Conservation (phyloP, 2,797 vertebrate species). For the Balearica regulorum region DNA sequence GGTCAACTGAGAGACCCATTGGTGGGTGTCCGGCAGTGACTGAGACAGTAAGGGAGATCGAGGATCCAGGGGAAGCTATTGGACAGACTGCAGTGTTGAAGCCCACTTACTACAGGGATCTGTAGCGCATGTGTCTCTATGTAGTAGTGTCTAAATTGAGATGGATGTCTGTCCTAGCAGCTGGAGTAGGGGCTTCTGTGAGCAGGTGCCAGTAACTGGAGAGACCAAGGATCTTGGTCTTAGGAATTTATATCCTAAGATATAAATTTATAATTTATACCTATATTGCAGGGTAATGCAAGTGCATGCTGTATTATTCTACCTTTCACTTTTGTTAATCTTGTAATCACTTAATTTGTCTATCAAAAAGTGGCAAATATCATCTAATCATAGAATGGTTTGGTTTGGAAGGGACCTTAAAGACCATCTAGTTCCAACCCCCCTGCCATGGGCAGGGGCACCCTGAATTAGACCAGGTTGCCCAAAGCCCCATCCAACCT, state of each 20-base stretch:
- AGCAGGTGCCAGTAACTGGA: not conserved
- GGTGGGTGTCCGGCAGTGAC: not conserved
- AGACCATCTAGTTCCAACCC: too few species aligned
- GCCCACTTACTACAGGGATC: not conserved
- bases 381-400: too few species aligned
- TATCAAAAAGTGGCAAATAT: too few species aligned
- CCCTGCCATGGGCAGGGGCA: too few species aligned
- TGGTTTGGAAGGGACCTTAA: too few species aligned
- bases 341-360: not conserved
- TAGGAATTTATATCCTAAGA: not conserved
- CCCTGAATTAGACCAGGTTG: too few species aligned
- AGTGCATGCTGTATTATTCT: not conserved
- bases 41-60: not conserved
- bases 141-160: not conserved
- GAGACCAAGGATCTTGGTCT: not conserved
- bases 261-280: too few species aligned
- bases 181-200: not conserved
- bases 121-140: not conserved
- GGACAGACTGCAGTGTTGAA: not conserved
- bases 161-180: not conserved
- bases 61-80: not conserved
- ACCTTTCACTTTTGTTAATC: not conserved
- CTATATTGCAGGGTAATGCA: not conserved
- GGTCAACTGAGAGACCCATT: not conserved
- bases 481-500: too few species aligned